Evolutionary conservation across 1,140 invertebrate genomes (phyloP).

Genomic region (Plectrocnemia conspersa): DNA sequence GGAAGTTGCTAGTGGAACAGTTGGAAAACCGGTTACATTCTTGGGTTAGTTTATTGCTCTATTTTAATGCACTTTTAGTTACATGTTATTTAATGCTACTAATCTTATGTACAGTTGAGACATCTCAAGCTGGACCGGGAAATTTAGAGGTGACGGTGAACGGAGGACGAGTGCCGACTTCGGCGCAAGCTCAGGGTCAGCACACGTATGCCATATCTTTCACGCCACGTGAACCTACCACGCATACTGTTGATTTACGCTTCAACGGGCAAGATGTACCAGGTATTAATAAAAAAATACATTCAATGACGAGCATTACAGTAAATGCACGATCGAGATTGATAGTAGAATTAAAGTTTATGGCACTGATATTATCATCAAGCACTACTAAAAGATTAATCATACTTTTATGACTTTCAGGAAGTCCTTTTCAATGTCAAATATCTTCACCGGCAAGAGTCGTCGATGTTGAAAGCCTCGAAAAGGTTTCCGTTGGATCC

Average conservation of each 20-base stretch:
- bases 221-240: slow-evolving; percentile 81
- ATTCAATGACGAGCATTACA: background rate
- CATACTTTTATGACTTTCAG: slow-evolving; percentile 34
- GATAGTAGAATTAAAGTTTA: slow-evolving; percentile 40
- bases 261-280: slow-evolving; percentile 96
- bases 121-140: slow-evolving; percentile 92
- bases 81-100: background rate
- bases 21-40: slow-evolving; percentile 92
- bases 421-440: slow-evolving; percentile 56
- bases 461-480: slow-evolving; percentile 62
- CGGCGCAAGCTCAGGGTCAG: slow-evolving; percentile 88
- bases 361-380: slow-evolving; percentile 12
- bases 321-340: no score
- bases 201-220: slow-evolving; percentile 97
- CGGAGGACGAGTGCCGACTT: slow-evolving; percentile 90
- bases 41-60: slow-evolving; percentile 62
- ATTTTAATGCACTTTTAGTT: slow-evolving; percentile 1
- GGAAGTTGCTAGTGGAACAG: slow-evolving; percentile 81
- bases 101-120: slow-evolving; percentile 72
- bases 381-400: no score
- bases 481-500: slow-evolving; percentile 87
- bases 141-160: slow-evolving; percentile 97
- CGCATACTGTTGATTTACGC: slow-evolving; percentile 87
- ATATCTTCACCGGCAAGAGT: slow-evolving; percentile 69
- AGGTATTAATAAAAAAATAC: slow-evolving; percentile 57